Evolutionary conservation across 1,140 invertebrate species (phyloP), one percentile per base, ranked within the genome.

Genomic region (Anastatus disparis): DNA sequence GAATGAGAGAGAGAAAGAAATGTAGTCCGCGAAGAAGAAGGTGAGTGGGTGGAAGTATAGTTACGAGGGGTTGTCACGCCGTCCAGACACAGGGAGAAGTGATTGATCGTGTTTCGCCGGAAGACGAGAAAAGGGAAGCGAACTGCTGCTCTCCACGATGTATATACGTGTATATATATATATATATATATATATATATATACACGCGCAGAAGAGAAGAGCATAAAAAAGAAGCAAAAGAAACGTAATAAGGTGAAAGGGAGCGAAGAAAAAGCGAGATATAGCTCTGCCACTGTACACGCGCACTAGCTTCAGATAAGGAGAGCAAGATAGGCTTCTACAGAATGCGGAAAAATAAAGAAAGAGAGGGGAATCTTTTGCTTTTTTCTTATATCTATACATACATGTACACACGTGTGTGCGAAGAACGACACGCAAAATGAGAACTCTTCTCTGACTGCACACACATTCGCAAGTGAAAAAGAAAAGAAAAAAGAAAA

Each of bases 51-150:
- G 74, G 46, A 70, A 42, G 64, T 15, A 15, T 17, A 26, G 2
- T 24, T 20, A 48, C n/a, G 59, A 61, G 40, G 10, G 38, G 44
- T 17, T 17, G 81, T 83, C 81, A 79, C 81, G 81, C 79, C 83
- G 82, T 84, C 83, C 82, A 76, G 75, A 76, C 75, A 8, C 42
- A 74, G 79, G 79, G 81, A 83, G 83, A 79, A 84, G 84, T 85
- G 84, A 85, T 85, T 86, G 84, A 86, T 85, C 74, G 81, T 86
- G 78, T 85, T 85, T 83, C 79, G 78, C 78, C 81, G 83, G 84
- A 86, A 85, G 81, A 83, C 56, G 56, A 78, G 77, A 83, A 78
- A 48, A 9, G 31, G 31, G 20, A 10, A 13, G 31, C 22, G 55
- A 58, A 12, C 13, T 29, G 17, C 9, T 10, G 17, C 22, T n/a